phyloP scores from a whole-genome alignment of 2,113 vertebrate genomes.

The Phalacrocorax carbo region DNA sequence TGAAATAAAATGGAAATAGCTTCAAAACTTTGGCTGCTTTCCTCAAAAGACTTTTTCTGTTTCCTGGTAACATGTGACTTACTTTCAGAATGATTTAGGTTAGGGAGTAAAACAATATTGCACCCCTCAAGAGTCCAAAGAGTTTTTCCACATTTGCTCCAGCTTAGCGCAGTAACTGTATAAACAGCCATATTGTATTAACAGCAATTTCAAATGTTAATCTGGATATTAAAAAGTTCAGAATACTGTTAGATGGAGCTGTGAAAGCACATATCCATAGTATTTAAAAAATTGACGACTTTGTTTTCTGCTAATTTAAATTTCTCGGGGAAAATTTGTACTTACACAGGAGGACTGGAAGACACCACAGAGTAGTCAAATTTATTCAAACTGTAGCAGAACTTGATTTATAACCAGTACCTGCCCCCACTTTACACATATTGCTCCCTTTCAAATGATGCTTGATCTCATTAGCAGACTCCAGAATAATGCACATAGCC shows the following conservation, averaged over 20 bases:
- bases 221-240: background rate
- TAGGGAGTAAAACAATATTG: background rate
- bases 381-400: background rate
- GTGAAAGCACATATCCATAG: background rate
- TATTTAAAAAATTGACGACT: background rate
- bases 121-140: background rate
- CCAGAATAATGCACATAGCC: background rate
- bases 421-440: background rate
- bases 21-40: background rate
- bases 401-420: background rate
- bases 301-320: background rate
- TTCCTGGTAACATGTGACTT: background rate
- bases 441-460: background rate
- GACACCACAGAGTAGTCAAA: background rate
- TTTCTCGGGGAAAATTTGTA: background rate
- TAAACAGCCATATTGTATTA: background rate
- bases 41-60: background rate
- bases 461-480: background rate
- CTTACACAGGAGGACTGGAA: background rate
- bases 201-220: background rate
- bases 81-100: background rate
- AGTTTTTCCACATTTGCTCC: constrained; percentile 9
- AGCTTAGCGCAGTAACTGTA: background rate
- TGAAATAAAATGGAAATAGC: background rate
- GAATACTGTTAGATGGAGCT: constrained; percentile 9